These are phyloP conservation scores for Pollimyrus isidori DNA, from an alignment of 2,113 vertebrate species.

Conservation along the genomic window DNA sequence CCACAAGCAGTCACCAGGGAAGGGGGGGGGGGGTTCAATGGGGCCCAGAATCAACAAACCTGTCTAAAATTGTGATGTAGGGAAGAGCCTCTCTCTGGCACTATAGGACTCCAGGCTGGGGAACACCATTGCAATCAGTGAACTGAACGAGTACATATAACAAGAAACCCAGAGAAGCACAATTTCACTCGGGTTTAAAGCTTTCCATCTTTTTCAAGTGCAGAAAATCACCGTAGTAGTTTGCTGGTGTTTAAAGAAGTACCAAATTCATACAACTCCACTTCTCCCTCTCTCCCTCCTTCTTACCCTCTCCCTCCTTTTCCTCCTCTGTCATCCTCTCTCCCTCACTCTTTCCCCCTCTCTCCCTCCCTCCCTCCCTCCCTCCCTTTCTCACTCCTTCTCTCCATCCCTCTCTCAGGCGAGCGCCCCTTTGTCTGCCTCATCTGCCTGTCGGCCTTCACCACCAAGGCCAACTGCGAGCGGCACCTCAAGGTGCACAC, in stretches of 20 bases:
- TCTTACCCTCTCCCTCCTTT: background rate
- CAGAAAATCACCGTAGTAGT: background rate
- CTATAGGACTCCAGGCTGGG: background rate
- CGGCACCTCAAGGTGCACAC: constrained; percentile 96
- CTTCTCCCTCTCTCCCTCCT: background rate
- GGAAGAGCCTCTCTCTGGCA: background rate
- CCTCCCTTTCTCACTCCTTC: background rate
- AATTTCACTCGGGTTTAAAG: background rate
- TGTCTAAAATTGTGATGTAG: background rate
- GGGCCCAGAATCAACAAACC: background rate
- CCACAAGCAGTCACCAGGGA: background rate
- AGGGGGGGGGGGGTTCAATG: background rate
- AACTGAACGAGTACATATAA: background rate
- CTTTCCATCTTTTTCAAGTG: background rate
- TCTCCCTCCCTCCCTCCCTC: too few relatives aligned
- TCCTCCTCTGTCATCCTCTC: background rate
- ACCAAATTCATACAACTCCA: background rate
- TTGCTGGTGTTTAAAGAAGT: background rate
- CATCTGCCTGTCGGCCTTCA: constrained; percentile 94
- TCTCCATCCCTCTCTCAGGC: constrained; percentile 53
- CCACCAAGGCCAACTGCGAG: constrained; percentile 97
- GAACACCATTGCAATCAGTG: background rate
- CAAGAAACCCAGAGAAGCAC: background rate
- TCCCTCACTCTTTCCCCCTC: background rate
- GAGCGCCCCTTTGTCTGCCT: constrained; percentile 93